Percentiles rank a stretch among this genome's conserved stretches.
Conservation (phyloP, 2,113 vertebrate species). For the Paradoxurus hermaphroditus region DNA sequence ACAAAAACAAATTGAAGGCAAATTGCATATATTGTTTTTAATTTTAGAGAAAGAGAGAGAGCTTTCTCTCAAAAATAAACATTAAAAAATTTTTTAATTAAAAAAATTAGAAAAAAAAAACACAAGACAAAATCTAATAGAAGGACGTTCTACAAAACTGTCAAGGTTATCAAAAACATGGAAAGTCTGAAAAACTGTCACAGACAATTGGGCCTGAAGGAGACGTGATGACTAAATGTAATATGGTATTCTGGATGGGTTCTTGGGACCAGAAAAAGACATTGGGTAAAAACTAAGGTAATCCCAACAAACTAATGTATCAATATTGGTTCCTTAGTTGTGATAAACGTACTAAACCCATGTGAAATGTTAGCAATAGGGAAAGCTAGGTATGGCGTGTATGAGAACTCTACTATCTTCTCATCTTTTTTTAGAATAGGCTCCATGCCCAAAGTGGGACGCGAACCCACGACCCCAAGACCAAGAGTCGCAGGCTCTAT, state of each 20-base stretch:
- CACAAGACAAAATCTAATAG: neutral
- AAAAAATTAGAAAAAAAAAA: neutral
- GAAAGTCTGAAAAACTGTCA: neutral
- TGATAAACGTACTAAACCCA: neutral
- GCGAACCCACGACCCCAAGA: neutral
- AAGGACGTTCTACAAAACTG: neutral
- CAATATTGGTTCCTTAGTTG: neutral
- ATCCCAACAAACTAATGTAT: neutral
- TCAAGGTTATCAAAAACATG: neutral
- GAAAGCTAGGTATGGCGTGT: neutral
- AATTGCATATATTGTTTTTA: neutral
- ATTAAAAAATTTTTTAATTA: no score
- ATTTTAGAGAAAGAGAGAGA: neutral
- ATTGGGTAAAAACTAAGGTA: neutral
- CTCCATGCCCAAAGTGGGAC: neutral
- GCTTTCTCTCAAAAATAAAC: no score
- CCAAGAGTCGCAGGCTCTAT: neutral
- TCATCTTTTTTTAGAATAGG: neutral
- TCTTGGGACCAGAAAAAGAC: neutral
- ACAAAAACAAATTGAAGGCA: slow-evolving; percentile 5
- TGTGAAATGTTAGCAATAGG: neutral
- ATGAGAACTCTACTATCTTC: neutral
- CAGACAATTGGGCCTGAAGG: neutral
- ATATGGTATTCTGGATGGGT: neutral
- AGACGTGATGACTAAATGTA: neutral